Conservation (phyloP, 2,113 vertebrate genomes). For the Camelus bactrianus region DNA sequence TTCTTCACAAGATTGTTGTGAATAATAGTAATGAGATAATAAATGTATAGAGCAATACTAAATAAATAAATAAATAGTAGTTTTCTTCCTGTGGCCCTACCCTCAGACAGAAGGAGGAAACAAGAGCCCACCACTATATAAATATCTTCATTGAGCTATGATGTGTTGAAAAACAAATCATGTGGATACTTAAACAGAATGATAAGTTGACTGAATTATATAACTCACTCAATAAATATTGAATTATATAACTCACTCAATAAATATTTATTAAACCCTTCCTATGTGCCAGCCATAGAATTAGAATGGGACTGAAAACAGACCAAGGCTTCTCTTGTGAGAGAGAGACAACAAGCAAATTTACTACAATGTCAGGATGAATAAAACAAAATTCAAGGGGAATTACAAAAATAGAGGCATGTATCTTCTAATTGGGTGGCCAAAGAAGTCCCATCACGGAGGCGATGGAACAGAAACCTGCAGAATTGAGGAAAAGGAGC, state of each 20-base stretch:
- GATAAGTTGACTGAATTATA: background rate
- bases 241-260: slow-evolving; percentile 31
- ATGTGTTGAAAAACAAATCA: background rate
- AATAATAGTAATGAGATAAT: slow-evolving; percentile 6
- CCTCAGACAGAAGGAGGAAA: slow-evolving; percentile 1
- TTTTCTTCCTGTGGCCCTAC: background rate
- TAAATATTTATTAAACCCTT: slow-evolving; percentile 58
- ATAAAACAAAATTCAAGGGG: background rate
- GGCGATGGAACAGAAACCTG: background rate
- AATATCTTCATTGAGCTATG: background rate
- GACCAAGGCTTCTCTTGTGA: background rate
- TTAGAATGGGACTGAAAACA: slow-evolving; percentile 54
- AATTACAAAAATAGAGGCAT: background rate
- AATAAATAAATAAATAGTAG: background rate
- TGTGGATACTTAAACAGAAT: slow-evolving; percentile 34
- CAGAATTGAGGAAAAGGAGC: background rate
- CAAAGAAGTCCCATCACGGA: background rate
- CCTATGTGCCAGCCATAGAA: background rate
- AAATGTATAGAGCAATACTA: background rate
- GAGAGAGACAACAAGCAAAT: background rate
- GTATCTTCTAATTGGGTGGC: background rate
- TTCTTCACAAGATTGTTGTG: background rate
- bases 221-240: background rate
- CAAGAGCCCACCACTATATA: background rate
- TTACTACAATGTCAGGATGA: background rate